These are phyloP conservation scores for Drosophila novamexicana DNA, from an alignment of 1,140 invertebrate species.

Conservation along the genomic window DNA sequence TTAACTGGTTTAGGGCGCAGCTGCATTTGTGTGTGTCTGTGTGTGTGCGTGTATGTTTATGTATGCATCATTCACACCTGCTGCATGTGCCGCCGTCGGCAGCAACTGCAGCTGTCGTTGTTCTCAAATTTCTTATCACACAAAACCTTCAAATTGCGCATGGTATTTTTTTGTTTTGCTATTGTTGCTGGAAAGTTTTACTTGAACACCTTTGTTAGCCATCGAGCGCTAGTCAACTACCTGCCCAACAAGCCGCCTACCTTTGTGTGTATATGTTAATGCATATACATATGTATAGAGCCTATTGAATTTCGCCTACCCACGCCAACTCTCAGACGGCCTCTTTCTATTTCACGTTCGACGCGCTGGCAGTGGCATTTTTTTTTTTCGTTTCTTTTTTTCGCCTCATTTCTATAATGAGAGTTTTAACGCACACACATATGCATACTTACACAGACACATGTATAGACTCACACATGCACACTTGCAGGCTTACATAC, in stretches of 20 bases:
- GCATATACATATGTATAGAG: neutral
- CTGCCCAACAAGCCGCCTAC: slow-evolving; percentile 1
- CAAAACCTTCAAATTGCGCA: slow-evolving; percentile 20
- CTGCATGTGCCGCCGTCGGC: slow-evolving; percentile 35
- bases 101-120: slow-evolving; percentile 59
- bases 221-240: slow-evolving; percentile 9
- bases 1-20: slow-evolving; percentile 71
- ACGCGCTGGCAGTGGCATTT: neutral
- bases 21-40: slow-evolving; percentile 28
- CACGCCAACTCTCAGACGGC: slow-evolving; percentile 4
- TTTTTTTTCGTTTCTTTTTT: neutral
- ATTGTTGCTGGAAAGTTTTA: slow-evolving; percentile 14
- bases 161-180: slow-evolving; percentile 1
- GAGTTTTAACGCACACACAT: neutral
- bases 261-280: neutral
- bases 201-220: slow-evolving; percentile 12
- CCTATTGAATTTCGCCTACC: slow-evolving; percentile 24
- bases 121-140: slow-evolving; percentile 70
- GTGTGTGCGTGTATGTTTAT: slow-evolving; percentile 17
- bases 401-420: slow-evolving; percentile 4
- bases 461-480: neutral
- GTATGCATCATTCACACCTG: slow-evolving; percentile 55
- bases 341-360: slow-evolving; percentile 17
- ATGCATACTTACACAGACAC: neutral
- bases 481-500: neutral